phyloP scores from a whole-genome alignment of 35 echinoderm and acorn worm genomes.

The Chiridota heheva region DNA sequence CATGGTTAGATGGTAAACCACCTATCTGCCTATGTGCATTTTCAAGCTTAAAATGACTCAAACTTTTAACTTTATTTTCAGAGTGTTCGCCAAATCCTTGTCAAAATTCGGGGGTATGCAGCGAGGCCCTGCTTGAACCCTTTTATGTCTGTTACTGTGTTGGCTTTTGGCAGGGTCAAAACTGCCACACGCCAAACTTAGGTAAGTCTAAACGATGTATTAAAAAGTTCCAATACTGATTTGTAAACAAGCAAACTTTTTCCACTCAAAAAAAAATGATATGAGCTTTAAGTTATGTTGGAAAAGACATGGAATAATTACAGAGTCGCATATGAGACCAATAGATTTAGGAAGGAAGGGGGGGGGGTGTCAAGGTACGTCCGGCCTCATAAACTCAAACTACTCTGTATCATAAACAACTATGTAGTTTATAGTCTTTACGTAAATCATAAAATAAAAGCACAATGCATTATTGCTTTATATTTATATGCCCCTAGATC shows the following conservation, averaged over 20 bases:
- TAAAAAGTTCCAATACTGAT: background rate
- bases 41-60: too few relatives aligned
- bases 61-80: too few relatives aligned
- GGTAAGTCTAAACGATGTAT: conserved; percentile 10
- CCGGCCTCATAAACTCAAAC: too few relatives aligned
- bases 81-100: conserved; percentile 20
- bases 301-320: background rate
- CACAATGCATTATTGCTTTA: too few relatives aligned
- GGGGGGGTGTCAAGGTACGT: background rate
- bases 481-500: too few relatives aligned
- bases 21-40: too few relatives aligned
- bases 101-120: conserved; percentile 17
- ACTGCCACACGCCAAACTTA: conserved; percentile 23
- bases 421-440: too few relatives aligned
- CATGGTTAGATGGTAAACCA: too few relatives aligned
- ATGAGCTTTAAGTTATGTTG: background rate
- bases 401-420: too few relatives aligned
- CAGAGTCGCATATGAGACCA: too few relatives aligned
- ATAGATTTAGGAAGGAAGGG: background rate
- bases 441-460: too few relatives aligned
- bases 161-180: conserved; percentile 15
- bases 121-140: conserved; percentile 9
- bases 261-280: background rate
- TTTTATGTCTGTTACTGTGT: conserved; percentile 31
- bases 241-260: background rate